Conservation (phyloP, 1,140 invertebrate species). For the Drosophila bocki region DNA sequence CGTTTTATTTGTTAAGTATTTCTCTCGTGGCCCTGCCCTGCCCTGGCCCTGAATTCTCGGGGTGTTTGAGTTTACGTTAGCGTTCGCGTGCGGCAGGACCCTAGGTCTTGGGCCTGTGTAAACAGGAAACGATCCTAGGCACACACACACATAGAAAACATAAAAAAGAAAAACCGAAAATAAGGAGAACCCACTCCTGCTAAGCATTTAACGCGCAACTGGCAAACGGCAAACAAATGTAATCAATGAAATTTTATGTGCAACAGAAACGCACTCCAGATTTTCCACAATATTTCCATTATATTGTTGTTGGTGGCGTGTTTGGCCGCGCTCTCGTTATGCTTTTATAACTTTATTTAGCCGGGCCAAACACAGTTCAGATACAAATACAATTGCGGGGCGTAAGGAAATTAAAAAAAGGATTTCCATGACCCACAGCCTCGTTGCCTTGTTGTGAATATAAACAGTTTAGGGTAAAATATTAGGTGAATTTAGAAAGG, state of each 20-base stretch:
- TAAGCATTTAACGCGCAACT: constrained; percentile 64
- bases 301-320: constrained; percentile 46
- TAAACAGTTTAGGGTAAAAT: background rate
- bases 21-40: constrained; percentile 44
- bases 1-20: constrained; percentile 62
- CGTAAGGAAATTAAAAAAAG: constrained; percentile 76
- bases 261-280: constrained; percentile 73
- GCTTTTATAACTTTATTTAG: constrained; percentile 82
- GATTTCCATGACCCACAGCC: constrained; percentile 54
- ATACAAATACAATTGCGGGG: constrained; percentile 77
- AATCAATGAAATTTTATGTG: constrained; percentile 84
- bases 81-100: constrained; percentile 46
- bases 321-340: constrained; percentile 61
- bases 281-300: constrained; percentile 25
- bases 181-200: constrained; percentile 6
- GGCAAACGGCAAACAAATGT: constrained; percentile 77
- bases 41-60: constrained; percentile 63
- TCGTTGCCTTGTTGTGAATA: background rate
- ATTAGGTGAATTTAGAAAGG: background rate
- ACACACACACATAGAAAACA: constrained; percentile 18
- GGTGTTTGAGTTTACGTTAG: constrained; percentile 20
- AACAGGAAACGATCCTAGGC: constrained; percentile 76
- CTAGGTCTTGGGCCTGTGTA: constrained; percentile 65
- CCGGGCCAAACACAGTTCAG: constrained; percentile 57
- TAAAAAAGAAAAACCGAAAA: constrained; percentile 14